These are phyloP conservation scores for Pteropus alecto DNA, from an alignment of 2,113 vertebrate species.

Conservation along the genomic window DNA sequence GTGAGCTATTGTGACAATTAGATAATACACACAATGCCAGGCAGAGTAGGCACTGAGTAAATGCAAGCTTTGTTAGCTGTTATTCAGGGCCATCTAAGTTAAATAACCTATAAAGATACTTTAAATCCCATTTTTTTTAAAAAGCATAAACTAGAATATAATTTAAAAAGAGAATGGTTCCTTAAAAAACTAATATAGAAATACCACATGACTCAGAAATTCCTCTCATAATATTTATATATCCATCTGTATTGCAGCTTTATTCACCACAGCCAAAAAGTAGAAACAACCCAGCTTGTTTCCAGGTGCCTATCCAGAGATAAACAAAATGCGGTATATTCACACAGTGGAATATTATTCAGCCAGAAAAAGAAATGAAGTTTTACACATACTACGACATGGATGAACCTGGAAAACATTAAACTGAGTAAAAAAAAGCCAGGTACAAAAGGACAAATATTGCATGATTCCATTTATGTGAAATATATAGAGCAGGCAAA, in stretches of 20 bases:
- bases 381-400: background rate
- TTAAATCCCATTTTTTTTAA: background rate
- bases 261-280: background rate
- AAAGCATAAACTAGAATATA: background rate
- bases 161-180: background rate
- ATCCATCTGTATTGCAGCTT: background rate
- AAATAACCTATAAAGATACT: background rate
- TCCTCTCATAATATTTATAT: background rate
- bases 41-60: background rate
- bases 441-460: background rate
- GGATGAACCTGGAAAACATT: background rate
- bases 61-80: background rate
- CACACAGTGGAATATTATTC: background rate
- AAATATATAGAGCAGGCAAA: background rate
- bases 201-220: background rate
- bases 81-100: background rate
- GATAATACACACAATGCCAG: background rate
- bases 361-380: background rate
- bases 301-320: background rate
- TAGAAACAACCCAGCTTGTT: background rate
- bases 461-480: background rate
- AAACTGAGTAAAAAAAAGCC: background rate
- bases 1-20: background rate
- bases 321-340: background rate
- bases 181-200: background rate